Evolutionary conservation across 2,113 vertebrate genomes (phyloP), one percentile per base, ranked within the genome.

Genomic region (Corythaeola cristata): DNA sequence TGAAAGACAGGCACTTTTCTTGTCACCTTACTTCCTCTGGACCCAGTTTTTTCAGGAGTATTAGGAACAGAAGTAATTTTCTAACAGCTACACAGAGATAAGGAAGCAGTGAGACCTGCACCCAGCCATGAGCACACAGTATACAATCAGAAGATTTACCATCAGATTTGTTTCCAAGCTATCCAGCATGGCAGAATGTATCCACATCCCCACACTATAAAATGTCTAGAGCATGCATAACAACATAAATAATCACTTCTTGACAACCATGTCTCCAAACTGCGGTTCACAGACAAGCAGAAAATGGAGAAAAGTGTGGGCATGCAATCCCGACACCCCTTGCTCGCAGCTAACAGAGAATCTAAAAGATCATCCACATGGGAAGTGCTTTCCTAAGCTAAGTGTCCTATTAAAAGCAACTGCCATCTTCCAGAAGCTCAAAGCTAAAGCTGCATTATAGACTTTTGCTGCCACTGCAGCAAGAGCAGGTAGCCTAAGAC

Each of bases 61-160:
- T 64, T 77, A 91, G 37, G 32, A 82, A 87, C 11, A 85, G 53
- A 64, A 89, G 69, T 75, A 44, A 96, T 92, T 92, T 94, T 64
- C 66, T 58, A 87, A 76, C 68, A 89, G 79, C 83, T 89, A 55
- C 35, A 39, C 0, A 0, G n/a, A 21, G 33, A 53, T 28, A 55
- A 52, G 39, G 73, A 83, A 68, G 39, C 52, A 78, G 49, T 1
- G 6, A 87, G 76, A 74, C 10, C 53, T 62, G 53, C 33, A 75
- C 17, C 5, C 47, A 77, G 68, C 55, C 15, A 5, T 18, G 60
- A 93, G 30, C 22, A n/a, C 1, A 1, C 56, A 45, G 39, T 22
- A 59, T 1, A 50, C 5, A 88, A 56, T 20, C 67, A 60, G 44
- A 45, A 67, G 32, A 60, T 93, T 90, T 75, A 90, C 82, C 69